phyloP scores from a whole-genome alignment of 2,797 vertebrate species.

The Nothura maculosa region DNA sequence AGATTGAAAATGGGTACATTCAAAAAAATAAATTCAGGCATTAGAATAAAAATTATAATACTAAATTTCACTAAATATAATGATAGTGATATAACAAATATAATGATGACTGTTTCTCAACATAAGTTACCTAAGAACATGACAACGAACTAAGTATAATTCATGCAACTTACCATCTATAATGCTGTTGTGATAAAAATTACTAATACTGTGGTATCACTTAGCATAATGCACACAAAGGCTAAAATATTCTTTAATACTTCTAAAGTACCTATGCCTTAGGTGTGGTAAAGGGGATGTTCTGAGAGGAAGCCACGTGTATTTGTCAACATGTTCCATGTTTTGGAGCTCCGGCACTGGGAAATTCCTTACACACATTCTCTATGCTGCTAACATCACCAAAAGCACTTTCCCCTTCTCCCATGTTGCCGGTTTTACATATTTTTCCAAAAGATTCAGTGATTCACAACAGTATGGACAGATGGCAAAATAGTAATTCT shows the following conservation, averaged over 20 bases:
- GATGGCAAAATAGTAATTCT: not conserved
- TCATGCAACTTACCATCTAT: not conserved
- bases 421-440: not conserved
- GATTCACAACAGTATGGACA: slow-evolving; percentile 6
- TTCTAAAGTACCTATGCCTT: not conserved
- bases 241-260: fast-evolving
- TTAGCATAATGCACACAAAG: not conserved
- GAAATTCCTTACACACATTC: not conserved
- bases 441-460: not conserved
- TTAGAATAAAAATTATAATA: not conserved
- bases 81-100: too few species aligned
- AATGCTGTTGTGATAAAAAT: not conserved
- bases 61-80: too few species aligned
- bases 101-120: not conserved
- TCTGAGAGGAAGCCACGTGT: not conserved
- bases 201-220: not conserved
- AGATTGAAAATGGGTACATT: not conserved
- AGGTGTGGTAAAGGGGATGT: not conserved
- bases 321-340: not conserved
- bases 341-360: not conserved
- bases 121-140: not conserved
- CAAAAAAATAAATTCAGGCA: not conserved
- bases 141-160: not conserved
- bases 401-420: not conserved
- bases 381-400: not conserved